phyloP scores from a whole-genome alignment of 1,140 invertebrate genomes.

The Drosophila takahashii region DNA sequence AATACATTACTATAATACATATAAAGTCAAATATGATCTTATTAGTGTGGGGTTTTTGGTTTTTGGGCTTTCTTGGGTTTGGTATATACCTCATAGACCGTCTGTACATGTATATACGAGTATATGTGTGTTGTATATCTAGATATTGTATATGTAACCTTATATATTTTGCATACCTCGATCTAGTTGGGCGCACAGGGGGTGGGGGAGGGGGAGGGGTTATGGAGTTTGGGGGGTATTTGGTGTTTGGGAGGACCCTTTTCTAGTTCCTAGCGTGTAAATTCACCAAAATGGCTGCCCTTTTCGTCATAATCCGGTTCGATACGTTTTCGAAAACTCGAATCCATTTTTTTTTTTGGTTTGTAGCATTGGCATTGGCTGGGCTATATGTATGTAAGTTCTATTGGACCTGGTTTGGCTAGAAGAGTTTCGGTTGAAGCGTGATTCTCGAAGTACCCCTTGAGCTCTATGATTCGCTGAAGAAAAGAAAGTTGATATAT shows the following conservation, averaged over 20 bases:
- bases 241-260: not conserved
- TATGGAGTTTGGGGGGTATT: constrained; percentile 13
- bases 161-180: constrained; percentile 34
- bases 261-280: constrained; percentile 19
- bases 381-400: constrained; percentile 27
- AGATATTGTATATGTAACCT: constrained; percentile 41
- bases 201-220: constrained; percentile 1
- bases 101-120: constrained; percentile 54
- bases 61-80: constrained; percentile 17
- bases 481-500: constrained; percentile 48
- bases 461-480: constrained; percentile 63
- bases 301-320: constrained; percentile 7
- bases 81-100: constrained; percentile 52
- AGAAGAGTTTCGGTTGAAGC: constrained; percentile 35
- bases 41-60: constrained; percentile 35
- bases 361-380: constrained; percentile 27
- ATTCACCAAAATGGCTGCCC: constrained; percentile 16
- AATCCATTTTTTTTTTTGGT: not conserved
- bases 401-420: constrained; percentile 32
- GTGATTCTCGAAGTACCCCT: constrained; percentile 48
- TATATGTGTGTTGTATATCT: constrained; percentile 40
- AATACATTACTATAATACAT: constrained; percentile 80
- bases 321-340: constrained; percentile 6
- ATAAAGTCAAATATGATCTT: constrained; percentile 81
- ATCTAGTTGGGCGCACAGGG: constrained; percentile 8